Conservation (phyloP, 2,113 vertebrate species). For the Pan paniscus region DNA sequence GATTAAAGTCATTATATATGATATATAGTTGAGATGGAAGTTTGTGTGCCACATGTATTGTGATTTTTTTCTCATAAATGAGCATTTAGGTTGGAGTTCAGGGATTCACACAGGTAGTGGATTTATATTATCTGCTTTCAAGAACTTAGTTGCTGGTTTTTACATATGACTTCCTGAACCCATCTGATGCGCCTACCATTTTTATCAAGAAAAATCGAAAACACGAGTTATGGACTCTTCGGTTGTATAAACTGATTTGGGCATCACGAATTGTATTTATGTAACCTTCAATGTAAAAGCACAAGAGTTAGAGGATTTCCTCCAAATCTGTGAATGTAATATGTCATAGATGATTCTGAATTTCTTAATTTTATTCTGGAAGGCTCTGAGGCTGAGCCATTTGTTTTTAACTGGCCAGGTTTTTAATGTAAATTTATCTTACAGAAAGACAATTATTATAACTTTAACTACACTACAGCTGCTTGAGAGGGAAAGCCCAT, state of each 20-base stretch:
- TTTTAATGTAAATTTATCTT: slow-evolving; percentile 89
- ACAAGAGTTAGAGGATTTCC: slow-evolving; percentile 42
- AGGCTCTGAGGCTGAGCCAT: slow-evolving; percentile 68
- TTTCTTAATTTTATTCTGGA: slow-evolving; percentile 75
- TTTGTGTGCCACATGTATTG: neutral
- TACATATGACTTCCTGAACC: neutral
- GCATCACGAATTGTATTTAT: neutral
- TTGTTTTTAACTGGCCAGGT: slow-evolving; percentile 82
- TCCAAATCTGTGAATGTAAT: slow-evolving; percentile 60
- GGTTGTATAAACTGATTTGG: slow-evolving; percentile 2
- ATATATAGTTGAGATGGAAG: neutral
- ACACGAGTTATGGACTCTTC: neutral
- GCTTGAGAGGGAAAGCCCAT: slow-evolving; percentile 87
- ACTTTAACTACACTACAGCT: slow-evolving; percentile 90
- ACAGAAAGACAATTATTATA: slow-evolving; percentile 89
- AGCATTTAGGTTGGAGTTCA: neutral
- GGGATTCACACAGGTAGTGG: neutral
- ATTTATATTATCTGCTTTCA: slow-evolving; percentile 20
- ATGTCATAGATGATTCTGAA: slow-evolving; percentile 67
- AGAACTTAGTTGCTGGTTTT: slow-evolving; percentile 54
- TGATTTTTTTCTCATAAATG: slow-evolving; percentile 57
- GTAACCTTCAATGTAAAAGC: slow-evolving; percentile 25
- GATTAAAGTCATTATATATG: slow-evolving; percentile 32
- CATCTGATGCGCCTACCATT: neutral
- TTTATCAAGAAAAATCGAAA: slow-evolving; percentile 20